Base-by-base conservation (phyloP, 2,797 vertebrate genomes). In the Lutra lutra region DNA sequence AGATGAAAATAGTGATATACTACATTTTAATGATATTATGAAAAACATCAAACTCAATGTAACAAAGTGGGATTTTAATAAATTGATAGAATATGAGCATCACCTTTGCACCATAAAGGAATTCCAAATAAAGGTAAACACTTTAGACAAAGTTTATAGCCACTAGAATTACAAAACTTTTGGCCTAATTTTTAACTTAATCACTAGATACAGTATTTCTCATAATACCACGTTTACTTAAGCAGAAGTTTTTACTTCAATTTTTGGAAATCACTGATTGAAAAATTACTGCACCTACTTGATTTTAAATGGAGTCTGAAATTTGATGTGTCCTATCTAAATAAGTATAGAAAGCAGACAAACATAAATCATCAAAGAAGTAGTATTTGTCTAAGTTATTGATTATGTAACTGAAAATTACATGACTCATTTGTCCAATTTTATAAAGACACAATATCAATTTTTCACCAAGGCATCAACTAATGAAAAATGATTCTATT, bases 351-450 rank as follows among this genome's bases (percentile, higher is more conserved):
- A 98, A 99, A 98, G 98, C 96, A 98, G 98, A 97, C 97, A 98
- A 98, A 99, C 98, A 99, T 99, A 99, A 99, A 99, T 99, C 99
- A 99, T 98, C 98, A 99, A 99, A 99, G 99, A 99, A 99, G 98
- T 98, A 99, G 99, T 99, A 99, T 99, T 99, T 99, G 99, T 99
- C 99, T 99, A 99, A 98, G 99, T 98, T 99, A 99, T 99, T 98
- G 99, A 99, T 99, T 99, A 99, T 99, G 99, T 99, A 99, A 99
- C 99, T 99, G 99, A 99, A 99, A 99, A 99, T 99, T 99, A 99
- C 99, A 99, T 98, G 99, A 99, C 99, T 99, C 99, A 99, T 99
- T 99, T 99, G 99, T 99, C 99, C 99, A 98, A 98, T 99, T 99
- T 99, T 98, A 99, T 98, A 98, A 99, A 98, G 98, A 99, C 98